Evolutionary conservation across 2,797 vertebrate species (phyloP).

Genomic region (Sebastes hubbsi): DNA sequence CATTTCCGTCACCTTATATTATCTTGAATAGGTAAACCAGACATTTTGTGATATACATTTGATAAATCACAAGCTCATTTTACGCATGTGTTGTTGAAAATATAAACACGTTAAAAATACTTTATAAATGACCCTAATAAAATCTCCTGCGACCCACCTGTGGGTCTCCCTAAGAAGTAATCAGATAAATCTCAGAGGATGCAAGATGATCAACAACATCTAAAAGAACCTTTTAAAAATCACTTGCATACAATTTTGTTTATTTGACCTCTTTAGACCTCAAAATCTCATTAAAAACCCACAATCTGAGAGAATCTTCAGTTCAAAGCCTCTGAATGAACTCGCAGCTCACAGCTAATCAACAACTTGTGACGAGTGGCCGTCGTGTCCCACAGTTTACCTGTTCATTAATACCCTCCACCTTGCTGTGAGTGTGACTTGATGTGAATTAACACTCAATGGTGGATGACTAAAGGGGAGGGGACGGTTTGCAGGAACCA

Average conservation of each 20-base stretch:
- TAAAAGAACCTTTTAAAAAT: not conserved
- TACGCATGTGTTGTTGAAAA: no score
- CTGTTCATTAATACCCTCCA: not conserved
- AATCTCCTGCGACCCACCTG: no score
- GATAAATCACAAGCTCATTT: no score
- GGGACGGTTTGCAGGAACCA: not conserved
- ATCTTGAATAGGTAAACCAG: no score
- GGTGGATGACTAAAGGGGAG: not conserved
- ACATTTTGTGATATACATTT: no score
- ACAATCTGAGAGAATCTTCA: not conserved
- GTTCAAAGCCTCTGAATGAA: not conserved
- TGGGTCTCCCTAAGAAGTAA: not conserved
- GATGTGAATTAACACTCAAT: not conserved
- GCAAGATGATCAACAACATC: not conserved
- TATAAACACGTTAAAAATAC: no score
- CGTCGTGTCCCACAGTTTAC: not conserved
- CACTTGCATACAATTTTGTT: not conserved
- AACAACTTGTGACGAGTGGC: not conserved
- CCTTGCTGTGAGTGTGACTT: not conserved
- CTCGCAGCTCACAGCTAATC: not conserved
- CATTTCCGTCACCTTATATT: no score
- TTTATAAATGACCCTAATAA: no score
- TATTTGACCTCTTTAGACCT: not conserved
- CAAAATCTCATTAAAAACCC: not conserved
- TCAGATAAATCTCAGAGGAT: not conserved